Evolutionary conservation across 2,888 invertebrate species (phyloP).

Genomic region (Caenorhabditis zanzibari): DNA sequence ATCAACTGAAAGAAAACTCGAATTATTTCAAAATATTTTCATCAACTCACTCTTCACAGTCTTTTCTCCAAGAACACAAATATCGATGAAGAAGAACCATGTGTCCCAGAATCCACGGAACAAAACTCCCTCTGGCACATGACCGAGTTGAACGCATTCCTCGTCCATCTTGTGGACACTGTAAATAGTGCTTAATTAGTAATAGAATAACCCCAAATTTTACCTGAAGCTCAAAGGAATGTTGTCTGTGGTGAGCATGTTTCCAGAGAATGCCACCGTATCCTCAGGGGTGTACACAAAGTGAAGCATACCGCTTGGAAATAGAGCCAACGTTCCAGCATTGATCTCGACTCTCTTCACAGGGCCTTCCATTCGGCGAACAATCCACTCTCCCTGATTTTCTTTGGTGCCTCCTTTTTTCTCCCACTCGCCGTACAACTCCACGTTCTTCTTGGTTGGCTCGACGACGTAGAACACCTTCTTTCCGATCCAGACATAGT

Average conservation of each 20-base stretch:
- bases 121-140: too few relatives aligned
- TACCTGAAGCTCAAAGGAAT: too few relatives aligned
- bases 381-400: conserved; percentile 84
- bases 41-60: too few relatives aligned
- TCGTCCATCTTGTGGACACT: too few relatives aligned
- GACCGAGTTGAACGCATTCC: too few relatives aligned
- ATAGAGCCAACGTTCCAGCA: conserved; percentile 92
- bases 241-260: conserved; percentile 87
- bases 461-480: not conserved
- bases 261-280: conserved; percentile 94
- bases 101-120: too few relatives aligned
- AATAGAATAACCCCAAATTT: too few relatives aligned
- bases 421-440: not conserved
- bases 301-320: conserved; percentile 96
- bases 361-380: conserved; percentile 73
- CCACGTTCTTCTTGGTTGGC: not conserved
- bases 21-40: too few relatives aligned
- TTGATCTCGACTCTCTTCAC: conserved; percentile 85
- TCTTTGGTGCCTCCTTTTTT: not conserved
- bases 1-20: too few relatives aligned
- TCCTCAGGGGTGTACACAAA: conserved; percentile 92
- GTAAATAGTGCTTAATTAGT: too few relatives aligned
- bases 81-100: too few relatives aligned
- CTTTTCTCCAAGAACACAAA: too few relatives aligned
- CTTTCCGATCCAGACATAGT: not conserved